Percentiles rank a stretch among this genome's conserved stretches.
phyloP scores from a whole-genome alignment of 2,888 invertebrate genomes.

The Eilema depressum region DNA sequence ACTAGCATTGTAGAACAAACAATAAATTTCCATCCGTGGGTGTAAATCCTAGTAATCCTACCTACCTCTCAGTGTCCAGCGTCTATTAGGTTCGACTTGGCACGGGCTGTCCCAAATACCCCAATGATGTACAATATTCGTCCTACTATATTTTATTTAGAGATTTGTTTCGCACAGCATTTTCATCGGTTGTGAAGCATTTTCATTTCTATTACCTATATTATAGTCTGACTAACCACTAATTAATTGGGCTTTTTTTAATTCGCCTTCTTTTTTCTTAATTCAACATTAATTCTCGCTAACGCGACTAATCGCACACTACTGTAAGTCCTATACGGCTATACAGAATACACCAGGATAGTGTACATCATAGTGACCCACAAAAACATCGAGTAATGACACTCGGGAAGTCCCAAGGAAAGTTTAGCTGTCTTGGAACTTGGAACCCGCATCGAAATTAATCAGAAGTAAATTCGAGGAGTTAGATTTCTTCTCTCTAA shows the following conservation, averaged over 20 bases:
- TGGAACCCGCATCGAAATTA: background rate
- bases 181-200: background rate
- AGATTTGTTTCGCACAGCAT: background rate
- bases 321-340: too few species aligned
- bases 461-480: background rate
- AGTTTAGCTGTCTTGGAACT: background rate
- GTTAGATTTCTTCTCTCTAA: background rate
- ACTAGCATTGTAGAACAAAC: background rate
- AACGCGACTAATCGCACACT: too few species aligned
- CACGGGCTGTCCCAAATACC: background rate
- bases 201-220: too few species aligned
- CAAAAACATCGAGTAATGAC: background rate
- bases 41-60: constrained; percentile 41
- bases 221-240: too few species aligned
- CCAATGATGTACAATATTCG: too few species aligned
- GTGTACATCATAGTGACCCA: background rate
- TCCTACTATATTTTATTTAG: too few species aligned
- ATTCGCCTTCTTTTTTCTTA: background rate
- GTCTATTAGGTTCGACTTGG: constrained; percentile 28
- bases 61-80: constrained; percentile 29
- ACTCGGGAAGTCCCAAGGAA: background rate
- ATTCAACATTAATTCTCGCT: too few species aligned
- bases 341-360: too few species aligned
- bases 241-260: background rate
- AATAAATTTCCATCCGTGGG: constrained; percentile 52